Percentiles rank a stretch among this genome's conserved stretches.
phyloP scores from a whole-genome alignment of 2,888 invertebrate species.

The Thymelicus sylvestris region DNA sequence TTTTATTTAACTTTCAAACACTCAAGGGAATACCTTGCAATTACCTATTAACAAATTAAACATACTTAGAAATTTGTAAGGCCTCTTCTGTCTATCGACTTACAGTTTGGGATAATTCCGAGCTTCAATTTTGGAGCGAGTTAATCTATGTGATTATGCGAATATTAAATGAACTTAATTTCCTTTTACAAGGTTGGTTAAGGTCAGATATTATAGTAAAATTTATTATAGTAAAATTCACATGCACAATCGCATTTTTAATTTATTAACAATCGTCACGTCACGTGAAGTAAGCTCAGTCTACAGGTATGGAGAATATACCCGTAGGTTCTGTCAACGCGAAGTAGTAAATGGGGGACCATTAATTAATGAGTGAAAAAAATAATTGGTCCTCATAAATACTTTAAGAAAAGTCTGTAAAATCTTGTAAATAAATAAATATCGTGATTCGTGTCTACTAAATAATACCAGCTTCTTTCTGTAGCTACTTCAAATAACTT shows the following conservation, averaged over 20 bases:
- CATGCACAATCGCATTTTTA: no score
- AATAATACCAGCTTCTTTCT: no score
- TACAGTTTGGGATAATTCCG: constrained; percentile 49
- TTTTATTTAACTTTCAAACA: constrained; percentile 77
- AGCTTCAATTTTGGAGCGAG: constrained; percentile 32
- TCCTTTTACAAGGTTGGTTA: background rate
- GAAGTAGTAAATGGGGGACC: no score
- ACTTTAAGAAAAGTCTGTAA: no score
- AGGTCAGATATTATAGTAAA: background rate
- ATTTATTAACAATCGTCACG: no score
- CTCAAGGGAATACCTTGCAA: constrained; percentile 65
- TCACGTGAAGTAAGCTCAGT: no score
- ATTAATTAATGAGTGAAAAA: no score
- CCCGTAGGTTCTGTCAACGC: no score
- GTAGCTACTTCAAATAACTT: background rate
- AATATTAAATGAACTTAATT: constrained; percentile 49
- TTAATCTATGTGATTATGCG: constrained; percentile 42
- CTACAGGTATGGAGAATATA: no score
- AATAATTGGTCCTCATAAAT: background rate
- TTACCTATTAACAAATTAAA: constrained; percentile 78
- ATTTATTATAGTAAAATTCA: no score
- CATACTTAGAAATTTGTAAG: constrained; percentile 50
- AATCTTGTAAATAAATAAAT: no score
- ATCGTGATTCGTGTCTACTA: no score
- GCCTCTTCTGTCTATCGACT: constrained; percentile 59